Conservation (phyloP, 2,113 vertebrate genomes). For the Baryphthengus martii region DNA sequence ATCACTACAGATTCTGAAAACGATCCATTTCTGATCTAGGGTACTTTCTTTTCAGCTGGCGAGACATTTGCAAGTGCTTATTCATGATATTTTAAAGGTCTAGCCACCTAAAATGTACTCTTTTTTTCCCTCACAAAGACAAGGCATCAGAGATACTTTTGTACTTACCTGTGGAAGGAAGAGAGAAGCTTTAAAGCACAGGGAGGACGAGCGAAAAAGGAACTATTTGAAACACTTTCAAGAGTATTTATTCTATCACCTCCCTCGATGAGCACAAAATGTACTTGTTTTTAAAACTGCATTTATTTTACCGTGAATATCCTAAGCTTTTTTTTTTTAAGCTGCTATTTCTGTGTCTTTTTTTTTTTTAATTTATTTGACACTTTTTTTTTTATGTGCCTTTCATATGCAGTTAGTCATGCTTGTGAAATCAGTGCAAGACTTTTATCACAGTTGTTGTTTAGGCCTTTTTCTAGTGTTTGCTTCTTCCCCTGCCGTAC, state of each 20-base stretch:
- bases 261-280: background rate
- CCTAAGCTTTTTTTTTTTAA: background rate
- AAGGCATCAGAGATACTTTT: background rate
- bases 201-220: background rate
- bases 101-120: background rate
- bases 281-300: background rate
- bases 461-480: background rate
- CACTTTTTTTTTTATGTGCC: background rate
- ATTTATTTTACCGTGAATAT: background rate
- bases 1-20: constrained; percentile 18
- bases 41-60: constrained; percentile 20
- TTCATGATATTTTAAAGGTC: constrained; percentile 43
- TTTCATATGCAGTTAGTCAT: background rate
- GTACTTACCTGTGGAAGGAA: background rate
- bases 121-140: background rate
- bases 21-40: background rate
- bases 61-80: constrained; percentile 31
- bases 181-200: background rate
- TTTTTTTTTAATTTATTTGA: background rate
- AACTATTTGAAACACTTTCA: background rate
- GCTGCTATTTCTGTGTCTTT: background rate
- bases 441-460: background rate
- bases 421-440: background rate
- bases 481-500: background rate
- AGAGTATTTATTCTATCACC: background rate